Percentiles rank a stretch among this genome's conserved stretches.
phyloP scores from a whole-genome alignment of 2,113 vertebrate genomes.

The Plecturocebus donacophilus region DNA sequence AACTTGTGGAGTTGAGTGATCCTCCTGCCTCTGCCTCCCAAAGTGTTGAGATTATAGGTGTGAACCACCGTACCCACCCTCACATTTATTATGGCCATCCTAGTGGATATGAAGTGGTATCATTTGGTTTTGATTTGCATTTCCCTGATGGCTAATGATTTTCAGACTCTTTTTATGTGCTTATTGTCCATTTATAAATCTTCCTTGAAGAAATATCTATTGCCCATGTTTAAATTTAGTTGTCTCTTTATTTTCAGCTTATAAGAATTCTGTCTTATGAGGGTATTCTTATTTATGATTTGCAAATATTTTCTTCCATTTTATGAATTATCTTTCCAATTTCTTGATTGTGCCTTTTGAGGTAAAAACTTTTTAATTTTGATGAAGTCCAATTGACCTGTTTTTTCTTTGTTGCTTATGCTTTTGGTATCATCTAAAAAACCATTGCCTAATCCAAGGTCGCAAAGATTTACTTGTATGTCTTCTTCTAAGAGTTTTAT shows the following conservation, averaged over 20 bases:
- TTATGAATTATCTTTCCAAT: background rate
- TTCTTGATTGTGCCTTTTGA: background rate
- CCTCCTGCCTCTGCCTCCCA: too few relatives aligned
- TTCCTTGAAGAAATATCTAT: background rate
- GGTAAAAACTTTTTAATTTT: background rate
- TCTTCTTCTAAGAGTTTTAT: background rate
- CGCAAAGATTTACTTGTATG: background rate
- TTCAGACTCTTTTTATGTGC: background rate
- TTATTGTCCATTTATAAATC: background rate
- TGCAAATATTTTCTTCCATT: background rate
- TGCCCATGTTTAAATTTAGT: background rate
- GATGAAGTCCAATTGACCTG: background rate
- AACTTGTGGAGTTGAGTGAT: too few relatives aligned
- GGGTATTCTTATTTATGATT: background rate
- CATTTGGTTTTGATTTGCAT: background rate
- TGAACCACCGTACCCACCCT: too few relatives aligned
- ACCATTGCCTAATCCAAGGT: background rate
- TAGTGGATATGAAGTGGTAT: background rate
- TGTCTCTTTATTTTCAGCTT: background rate
- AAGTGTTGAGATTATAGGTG: too few relatives aligned
- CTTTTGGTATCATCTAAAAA: background rate
- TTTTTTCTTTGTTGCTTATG: background rate
- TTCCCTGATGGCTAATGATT: background rate
- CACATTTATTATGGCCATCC: background rate
- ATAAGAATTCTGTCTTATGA: background rate